Evolutionary conservation across 2,113 vertebrate species (phyloP).

Genomic region (Argyrosomus japonicus): DNA sequence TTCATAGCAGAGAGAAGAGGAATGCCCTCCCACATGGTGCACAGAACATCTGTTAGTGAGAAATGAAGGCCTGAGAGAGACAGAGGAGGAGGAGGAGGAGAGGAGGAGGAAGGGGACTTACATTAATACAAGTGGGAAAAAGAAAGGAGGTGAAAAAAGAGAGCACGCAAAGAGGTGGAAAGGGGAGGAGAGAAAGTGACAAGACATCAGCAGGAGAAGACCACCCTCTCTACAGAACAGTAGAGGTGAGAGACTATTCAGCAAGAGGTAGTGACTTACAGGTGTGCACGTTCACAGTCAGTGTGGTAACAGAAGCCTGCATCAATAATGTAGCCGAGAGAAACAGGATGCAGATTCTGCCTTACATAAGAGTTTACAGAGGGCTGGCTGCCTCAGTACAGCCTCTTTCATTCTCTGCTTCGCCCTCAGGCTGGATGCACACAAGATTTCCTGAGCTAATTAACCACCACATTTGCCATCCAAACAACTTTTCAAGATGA

Average conservation of each 20-base stretch:
- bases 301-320: conserved; percentile 67
- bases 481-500: conserved; percentile 60
- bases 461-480: conserved; percentile 61
- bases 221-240: conserved; percentile 32
- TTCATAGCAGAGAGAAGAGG: conserved; percentile 66
- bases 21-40: conserved; percentile 80
- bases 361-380: conserved; percentile 71
- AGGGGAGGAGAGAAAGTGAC: conserved; percentile 35
- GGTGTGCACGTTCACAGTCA: conserved; percentile 47
- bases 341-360: conserved; percentile 68
- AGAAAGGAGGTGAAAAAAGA: conserved; percentile 43
- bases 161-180: conserved; percentile 39
- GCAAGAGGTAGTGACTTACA: conserved; percentile 40
- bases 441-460: conserved; percentile 66
- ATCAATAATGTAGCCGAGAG: conserved; percentile 75
- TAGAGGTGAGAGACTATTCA: conserved; percentile 46
- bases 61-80: conserved; percentile 64
- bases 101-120: conserved; percentile 36
- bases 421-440: conserved; percentile 62
- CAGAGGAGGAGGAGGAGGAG: conserved; percentile 27
- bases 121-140: conserved; percentile 30
- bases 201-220: conserved; percentile 35
- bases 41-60: conserved; percentile 78
- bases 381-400: conserved; percentile 45
- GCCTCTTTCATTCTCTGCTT: conserved; percentile 54